phyloP scores from a whole-genome alignment of 2,888 invertebrate genomes.

The Temnothorax unifasciatus region DNA sequence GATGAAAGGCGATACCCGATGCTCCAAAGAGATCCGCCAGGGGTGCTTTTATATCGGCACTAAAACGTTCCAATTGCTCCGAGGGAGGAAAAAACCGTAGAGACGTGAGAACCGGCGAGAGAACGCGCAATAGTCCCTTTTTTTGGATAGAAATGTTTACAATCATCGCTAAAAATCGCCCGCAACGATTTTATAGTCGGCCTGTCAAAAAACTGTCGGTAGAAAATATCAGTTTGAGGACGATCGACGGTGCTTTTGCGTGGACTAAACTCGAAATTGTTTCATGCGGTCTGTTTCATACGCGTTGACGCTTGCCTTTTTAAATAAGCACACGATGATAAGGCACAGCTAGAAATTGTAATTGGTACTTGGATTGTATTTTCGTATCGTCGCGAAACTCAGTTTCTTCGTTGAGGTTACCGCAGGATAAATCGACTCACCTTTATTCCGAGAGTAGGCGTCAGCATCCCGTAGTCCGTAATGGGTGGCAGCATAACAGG shows the following conservation, averaged over 20 bases:
- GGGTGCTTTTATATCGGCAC: conserved; percentile 53
- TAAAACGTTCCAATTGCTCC: conserved; percentile 48
- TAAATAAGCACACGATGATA: neutral
- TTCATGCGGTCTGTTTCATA: neutral
- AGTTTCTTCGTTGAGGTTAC: neutral
- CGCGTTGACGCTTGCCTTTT: neutral
- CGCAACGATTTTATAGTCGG: neutral
- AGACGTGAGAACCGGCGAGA: neutral
- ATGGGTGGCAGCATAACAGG: conserved; percentile 85
- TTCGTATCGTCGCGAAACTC: neutral
- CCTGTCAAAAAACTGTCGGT: conserved; percentile 5
- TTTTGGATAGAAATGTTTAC: conserved; percentile 21
- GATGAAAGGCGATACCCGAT: conserved; percentile 71
- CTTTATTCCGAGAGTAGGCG: conserved; percentile 85
- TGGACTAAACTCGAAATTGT: neutral
- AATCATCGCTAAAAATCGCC: conserved; percentile 26
- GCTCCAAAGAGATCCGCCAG: conserved; percentile 43
- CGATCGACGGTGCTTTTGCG: neutral
- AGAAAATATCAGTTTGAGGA: conserved; percentile 7
- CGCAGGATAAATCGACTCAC: conserved; percentile 75
- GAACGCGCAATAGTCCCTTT: neutral
- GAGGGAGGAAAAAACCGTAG: neutral
- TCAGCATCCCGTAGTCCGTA: conserved; percentile 85
- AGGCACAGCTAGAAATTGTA: neutral
- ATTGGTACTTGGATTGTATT: neutral